Percentiles rank a stretch among this genome's conserved stretches.
These are phyloP conservation scores for Mellivora capensis DNA, from an alignment of 2,113 vertebrate genomes.

Conservation along the genomic window DNA sequence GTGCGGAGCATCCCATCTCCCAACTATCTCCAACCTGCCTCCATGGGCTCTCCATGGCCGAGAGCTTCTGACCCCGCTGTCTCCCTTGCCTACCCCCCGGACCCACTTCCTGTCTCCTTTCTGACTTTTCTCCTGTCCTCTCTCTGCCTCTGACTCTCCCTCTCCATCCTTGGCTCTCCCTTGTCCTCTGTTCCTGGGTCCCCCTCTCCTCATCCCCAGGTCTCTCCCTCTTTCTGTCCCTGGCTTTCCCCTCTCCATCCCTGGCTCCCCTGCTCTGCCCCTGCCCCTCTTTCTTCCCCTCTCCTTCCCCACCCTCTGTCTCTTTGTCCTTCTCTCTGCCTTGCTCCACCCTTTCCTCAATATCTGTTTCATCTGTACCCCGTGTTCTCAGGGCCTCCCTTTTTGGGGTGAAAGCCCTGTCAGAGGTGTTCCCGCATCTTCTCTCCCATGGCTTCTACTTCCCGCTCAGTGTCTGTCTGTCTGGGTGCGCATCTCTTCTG, in stretches of 20 bases:
- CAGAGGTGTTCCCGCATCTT: neutral
- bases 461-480: neutral
- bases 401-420: neutral
- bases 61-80: neutral
- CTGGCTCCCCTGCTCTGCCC: neutral
- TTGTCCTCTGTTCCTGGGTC: neutral
- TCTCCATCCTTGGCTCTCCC: neutral
- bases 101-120: neutral
- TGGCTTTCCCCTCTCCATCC: neutral
- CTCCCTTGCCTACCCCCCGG: neutral
- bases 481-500: accelerated
- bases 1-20: accelerated
- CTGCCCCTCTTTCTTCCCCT: neutral
- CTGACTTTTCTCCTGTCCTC: neutral
- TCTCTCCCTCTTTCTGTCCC: neutral
- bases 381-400: neutral
- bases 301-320: neutral
- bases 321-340: neutral
- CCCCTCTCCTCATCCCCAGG: neutral
- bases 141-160: neutral
- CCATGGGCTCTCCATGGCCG: accelerated
- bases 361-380: neutral
- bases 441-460: neutral
- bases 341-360: neutral
- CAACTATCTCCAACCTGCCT: neutral